Conservation (phyloP, 2,888 invertebrate species). For the Zaprionus bogoriensis region DNA sequence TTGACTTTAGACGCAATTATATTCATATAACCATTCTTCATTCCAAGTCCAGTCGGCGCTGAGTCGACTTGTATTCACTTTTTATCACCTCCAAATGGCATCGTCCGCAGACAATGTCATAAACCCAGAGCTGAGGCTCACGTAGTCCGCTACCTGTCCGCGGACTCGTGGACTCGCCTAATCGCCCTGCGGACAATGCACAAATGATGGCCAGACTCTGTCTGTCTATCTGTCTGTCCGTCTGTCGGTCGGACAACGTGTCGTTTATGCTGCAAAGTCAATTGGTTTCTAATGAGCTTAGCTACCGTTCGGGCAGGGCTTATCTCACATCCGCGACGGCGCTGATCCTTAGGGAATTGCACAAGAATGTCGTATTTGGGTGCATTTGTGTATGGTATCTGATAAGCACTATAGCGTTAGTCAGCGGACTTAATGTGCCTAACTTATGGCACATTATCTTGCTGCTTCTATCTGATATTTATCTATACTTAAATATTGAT, state of each 20-base stretch:
- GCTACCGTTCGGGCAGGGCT: slow-evolving; percentile 36
- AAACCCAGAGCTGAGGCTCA: slow-evolving; percentile 30
- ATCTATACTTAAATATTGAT: slow-evolving; percentile 2
- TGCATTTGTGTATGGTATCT: too few relatives aligned
- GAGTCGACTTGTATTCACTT: neutral
- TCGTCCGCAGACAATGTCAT: slow-evolving; percentile 33
- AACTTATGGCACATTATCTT: slow-evolving; percentile 11
- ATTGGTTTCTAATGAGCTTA: slow-evolving; percentile 76
- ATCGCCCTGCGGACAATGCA: slow-evolving; percentile 49
- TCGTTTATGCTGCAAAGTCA: slow-evolving; percentile 66
- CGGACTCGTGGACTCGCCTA: slow-evolving; percentile 31
- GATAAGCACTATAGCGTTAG: too few relatives aligned
- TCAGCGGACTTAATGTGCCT: slow-evolving; percentile 16
- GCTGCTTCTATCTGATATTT: slow-evolving; percentile 13
- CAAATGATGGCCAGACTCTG: slow-evolving; percentile 58
- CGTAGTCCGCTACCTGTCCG: neutral
- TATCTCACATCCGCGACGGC: neutral
- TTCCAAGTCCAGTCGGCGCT: neutral
- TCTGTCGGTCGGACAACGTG: slow-evolving; percentile 20
- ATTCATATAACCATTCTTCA: too few relatives aligned
- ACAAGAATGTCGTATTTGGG: too few relatives aligned
- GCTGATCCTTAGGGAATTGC: neutral
- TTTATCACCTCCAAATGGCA: slow-evolving; percentile 38
- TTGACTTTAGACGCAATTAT: neutral
- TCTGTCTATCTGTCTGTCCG: slow-evolving; percentile 9